Conservation (phyloP, 2,797 vertebrate species). For the Syndactyla subalaris region DNA sequence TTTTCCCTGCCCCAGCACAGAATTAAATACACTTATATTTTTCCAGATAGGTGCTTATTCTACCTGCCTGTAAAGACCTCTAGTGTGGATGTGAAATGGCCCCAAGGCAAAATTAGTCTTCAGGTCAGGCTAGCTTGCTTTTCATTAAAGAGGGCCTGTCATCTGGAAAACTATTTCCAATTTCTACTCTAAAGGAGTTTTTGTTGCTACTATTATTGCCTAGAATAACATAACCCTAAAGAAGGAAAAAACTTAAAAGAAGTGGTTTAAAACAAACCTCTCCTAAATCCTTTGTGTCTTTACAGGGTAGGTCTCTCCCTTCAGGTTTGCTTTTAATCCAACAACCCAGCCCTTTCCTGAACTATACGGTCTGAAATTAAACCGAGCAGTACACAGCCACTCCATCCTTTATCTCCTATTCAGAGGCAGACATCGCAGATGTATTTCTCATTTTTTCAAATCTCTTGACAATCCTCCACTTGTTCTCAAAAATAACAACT, state of each 20-base stretch:
- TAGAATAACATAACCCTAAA: not conserved
- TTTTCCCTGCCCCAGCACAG: not conserved
- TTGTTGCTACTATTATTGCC: not conserved
- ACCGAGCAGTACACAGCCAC: not conserved
- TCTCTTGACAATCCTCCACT: not conserved
- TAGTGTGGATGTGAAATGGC: not conserved
- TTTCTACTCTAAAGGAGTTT: not conserved
- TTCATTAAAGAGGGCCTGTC: not conserved
- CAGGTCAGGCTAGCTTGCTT: not conserved
- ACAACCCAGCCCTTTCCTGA: not conserved
- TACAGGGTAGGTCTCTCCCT: not conserved
- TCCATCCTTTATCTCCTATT: not conserved
- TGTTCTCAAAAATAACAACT: not conserved
- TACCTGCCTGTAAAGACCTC: not conserved
- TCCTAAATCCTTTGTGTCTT: not conserved
- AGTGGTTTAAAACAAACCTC: not conserved
- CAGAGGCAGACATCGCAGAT: not conserved
- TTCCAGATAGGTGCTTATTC: not conserved
- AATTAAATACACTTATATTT: not conserved
- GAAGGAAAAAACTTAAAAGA: not conserved
- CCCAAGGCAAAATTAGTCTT: not conserved
- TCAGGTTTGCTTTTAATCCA: not conserved
- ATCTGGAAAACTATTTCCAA: constrained; percentile 16
- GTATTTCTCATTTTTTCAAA: not conserved
- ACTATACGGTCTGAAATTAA: not conserved